Evolutionary conservation across 2,888 invertebrate species (phyloP).

Genomic region (Catotricha subobsoleta): DNA sequence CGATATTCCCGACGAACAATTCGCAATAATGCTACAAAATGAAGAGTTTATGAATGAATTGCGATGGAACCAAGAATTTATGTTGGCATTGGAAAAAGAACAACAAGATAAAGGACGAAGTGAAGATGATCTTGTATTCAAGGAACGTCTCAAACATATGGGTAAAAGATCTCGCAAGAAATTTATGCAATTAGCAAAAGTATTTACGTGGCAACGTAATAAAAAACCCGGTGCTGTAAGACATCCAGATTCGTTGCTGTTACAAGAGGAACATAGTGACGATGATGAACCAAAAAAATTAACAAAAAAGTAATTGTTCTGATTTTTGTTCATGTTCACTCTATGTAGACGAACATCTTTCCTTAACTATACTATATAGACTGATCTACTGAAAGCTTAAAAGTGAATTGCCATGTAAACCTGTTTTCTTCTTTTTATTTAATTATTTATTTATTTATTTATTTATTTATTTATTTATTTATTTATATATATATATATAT

Average conservation of each 20-base stretch:
- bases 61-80: conserved; percentile 70
- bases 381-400: too few relatives aligned
- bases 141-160: conserved; percentile 64
- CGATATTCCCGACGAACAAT: conserved; percentile 69
- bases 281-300: conserved; percentile 32
- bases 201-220: conserved; percentile 50
- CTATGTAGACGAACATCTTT: not conserved
- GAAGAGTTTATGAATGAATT: conserved; percentile 79
- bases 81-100: conserved; percentile 66
- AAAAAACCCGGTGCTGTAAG: conserved; percentile 30
- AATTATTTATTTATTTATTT: too few relatives aligned
- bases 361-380: too few relatives aligned
- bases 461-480: too few relatives aligned
- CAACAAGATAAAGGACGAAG: conserved; percentile 35
- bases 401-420: too few relatives aligned
- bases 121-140: conserved; percentile 48
- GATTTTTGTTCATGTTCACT: not conserved
- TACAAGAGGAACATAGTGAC: conserved; percentile 44
- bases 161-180: conserved; percentile 65
- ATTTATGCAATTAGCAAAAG: conserved; percentile 58
- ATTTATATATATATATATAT: too few relatives aligned
- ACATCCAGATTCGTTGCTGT: conserved; percentile 37
- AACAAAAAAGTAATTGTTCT: conserved; percentile 1
- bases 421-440: too few relatives aligned
- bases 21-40: conserved; percentile 73